phyloP scores from a whole-genome alignment of 1,140 invertebrate species.

The Bacillus rossius region DNA sequence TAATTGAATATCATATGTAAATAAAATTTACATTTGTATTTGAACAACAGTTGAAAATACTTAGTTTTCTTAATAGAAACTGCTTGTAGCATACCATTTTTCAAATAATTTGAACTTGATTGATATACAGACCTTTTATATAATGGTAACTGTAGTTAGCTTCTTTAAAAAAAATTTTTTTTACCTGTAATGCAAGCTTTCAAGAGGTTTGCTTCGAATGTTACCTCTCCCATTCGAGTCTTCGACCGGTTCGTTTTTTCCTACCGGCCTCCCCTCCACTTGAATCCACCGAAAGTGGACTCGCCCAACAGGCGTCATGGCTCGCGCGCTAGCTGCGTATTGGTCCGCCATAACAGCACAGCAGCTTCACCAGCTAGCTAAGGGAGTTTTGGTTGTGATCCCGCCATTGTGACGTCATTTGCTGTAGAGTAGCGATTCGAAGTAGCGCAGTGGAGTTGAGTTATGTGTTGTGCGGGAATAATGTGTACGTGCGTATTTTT shows the following conservation, averaged over 20 bases:
- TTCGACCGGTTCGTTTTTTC: constrained; percentile 3
- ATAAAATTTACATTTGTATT: no score
- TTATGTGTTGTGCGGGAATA: constrained; percentile 25
- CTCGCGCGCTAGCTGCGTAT: background rate
- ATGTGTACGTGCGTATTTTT: constrained; percentile 19
- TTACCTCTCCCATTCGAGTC: background rate
- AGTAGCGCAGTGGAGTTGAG: constrained; percentile 17
- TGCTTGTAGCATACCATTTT: no score
- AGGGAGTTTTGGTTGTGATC: constrained; percentile 21
- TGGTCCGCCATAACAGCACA: background rate
- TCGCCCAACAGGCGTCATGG: constrained; percentile 4
- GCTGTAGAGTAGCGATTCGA: constrained; percentile 47
- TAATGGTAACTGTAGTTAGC: no score
- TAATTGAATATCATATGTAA: no score
- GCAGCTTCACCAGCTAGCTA: constrained; percentile 18
- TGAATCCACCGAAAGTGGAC: constrained; percentile 10
- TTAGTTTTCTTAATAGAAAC: no score
- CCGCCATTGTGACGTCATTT: constrained; percentile 51
- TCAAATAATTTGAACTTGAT: no score
- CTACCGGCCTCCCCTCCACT: constrained; percentile 10
- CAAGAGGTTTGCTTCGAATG: constrained; percentile 1
- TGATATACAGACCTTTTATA: no score
- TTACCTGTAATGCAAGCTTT: no score
- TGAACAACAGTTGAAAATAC: no score
- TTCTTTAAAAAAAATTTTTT: no score